Evolutionary conservation across 2,797 vertebrate genomes (phyloP).

Genomic region (Mormyrus proboscirostris): DNA sequence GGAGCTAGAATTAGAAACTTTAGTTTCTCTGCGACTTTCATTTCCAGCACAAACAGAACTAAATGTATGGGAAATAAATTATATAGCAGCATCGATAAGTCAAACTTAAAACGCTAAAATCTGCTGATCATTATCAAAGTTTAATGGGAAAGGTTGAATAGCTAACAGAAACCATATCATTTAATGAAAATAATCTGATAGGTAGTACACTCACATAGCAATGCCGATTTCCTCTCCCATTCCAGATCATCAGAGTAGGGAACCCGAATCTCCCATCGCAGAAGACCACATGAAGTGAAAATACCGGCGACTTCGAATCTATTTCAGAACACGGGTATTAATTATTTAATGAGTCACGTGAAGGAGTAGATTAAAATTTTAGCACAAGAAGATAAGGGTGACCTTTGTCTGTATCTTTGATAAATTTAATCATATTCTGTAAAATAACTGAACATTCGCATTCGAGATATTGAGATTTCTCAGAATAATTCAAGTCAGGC

Average conservation of each 20-base stretch:
- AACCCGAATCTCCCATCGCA: constrained; percentile 66
- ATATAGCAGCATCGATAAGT: not conserved
- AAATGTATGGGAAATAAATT: not conserved
- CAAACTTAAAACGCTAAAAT: not conserved
- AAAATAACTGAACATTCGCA: not conserved
- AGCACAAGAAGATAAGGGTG: constrained; percentile 61
- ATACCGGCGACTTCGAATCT: constrained; percentile 74
- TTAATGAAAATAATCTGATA: constrained; percentile 13
- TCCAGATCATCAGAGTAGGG: constrained; percentile 53
- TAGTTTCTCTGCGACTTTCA: not conserved
- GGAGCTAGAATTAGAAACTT: not conserved
- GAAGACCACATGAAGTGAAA: constrained; percentile 78
- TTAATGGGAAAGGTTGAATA: not conserved
- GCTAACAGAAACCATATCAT: not conserved
- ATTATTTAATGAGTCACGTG: constrained; percentile 96
- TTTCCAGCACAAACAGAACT: not conserved
- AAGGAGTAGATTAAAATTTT: constrained; percentile 80
- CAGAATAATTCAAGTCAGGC: not conserved
- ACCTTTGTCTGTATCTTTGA: constrained; percentile 59
- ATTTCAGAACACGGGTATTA: constrained; percentile 82
- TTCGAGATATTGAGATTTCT: not conserved
- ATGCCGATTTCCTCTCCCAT: constrained; percentile 52
- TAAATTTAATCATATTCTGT: constrained; percentile 40
- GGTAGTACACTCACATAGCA: constrained; percentile 40
- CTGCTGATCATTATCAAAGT: not conserved